phyloP scores from a whole-genome alignment of 2,113 vertebrate genomes.

The Tretioscincus oriximinensis region DNA sequence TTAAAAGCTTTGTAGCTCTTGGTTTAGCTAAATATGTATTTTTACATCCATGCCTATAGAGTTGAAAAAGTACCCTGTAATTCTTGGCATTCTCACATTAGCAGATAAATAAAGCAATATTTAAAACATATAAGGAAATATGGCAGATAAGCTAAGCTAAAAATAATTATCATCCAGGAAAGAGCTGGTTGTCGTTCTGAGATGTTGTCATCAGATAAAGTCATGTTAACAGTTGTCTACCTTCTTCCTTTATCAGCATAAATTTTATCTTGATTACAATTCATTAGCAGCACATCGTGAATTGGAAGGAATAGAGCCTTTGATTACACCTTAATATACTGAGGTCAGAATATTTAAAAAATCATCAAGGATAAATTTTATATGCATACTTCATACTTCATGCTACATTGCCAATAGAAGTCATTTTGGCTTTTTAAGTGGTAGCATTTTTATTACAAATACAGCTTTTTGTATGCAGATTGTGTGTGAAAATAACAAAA shows the following conservation, averaged over 20 bases:
- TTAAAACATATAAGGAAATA: neutral
- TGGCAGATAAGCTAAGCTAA: conserved; percentile 24
- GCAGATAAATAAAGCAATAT: neutral
- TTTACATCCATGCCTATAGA: neutral
- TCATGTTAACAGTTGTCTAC: neutral
- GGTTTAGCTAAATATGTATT: conserved; percentile 37
- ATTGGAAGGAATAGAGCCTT: neutral
- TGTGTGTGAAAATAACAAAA: too few species aligned
- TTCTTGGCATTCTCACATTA: neutral
- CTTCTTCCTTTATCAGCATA: conserved; percentile 9
- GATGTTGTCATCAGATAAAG: conserved; percentile 35
- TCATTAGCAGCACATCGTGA: neutral
- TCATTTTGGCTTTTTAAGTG: neutral
- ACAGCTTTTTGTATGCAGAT: too few species aligned
- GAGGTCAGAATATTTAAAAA: neutral
- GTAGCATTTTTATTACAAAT: too few species aligned
- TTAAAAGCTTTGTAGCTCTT: conserved; percentile 53
- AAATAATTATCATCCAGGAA: conserved; percentile 35
- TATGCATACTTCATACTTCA: too few species aligned
- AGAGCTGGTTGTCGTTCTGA: conserved; percentile 1
- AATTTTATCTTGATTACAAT: conserved; percentile 4
- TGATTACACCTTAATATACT: neutral
- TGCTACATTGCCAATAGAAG: neutral
- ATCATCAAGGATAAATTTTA: neutral
- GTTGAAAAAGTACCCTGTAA: neutral